Evolutionary conservation across 2,888 invertebrate species (phyloP), one percentile per base, ranked within the genome.

Genomic region (Nomada goodeniana): DNA sequence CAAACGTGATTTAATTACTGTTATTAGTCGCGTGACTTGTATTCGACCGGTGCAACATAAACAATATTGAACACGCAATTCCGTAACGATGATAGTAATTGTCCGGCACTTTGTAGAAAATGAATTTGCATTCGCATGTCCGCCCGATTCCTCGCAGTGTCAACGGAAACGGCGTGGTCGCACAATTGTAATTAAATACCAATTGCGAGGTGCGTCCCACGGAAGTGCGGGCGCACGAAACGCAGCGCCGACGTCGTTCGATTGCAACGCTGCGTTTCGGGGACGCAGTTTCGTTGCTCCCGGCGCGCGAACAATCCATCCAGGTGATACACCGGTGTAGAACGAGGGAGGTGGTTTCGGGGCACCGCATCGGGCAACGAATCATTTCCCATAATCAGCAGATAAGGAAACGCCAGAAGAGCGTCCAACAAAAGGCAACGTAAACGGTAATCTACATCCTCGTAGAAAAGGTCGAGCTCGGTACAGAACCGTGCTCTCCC

Each of bases 401-500:
- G 74, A 80, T 82, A 65, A 80, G 65, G 69, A 69, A 75, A 70
- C 60, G 65, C 13, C 44, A 57, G 55, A 61, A 44, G 63, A 68
- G 55, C 67, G 79, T 75, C 80, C 76, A 55, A 67, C 75, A 67
- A 75, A 71, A 74, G 81, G 76, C 80, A 67, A 71, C 79, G 84
- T 76, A 79, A 65, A 76, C 82, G 76, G 64, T 83, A 81, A 85
- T 86, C 83, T 79, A 74, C 79, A 82, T 84, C 74, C 64, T 84
- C 55, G 72, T 77, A 57, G 67, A 81, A 83, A 83, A 83, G 84
- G 76, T 87, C 81, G 86, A 74, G 80, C 63, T 42, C 55, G 36
- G 76, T 47, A 53, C 47, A 69, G 78, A 76, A 47, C 67, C 84
- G 71, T 85, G 83, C 82, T 84, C 82, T 84, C 85, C 86, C 88